Evolutionary conservation across 2,113 vertebrate genomes (phyloP), one percentile per base, ranked within the genome.

Genomic region (Engystomops pustulosus): DNA sequence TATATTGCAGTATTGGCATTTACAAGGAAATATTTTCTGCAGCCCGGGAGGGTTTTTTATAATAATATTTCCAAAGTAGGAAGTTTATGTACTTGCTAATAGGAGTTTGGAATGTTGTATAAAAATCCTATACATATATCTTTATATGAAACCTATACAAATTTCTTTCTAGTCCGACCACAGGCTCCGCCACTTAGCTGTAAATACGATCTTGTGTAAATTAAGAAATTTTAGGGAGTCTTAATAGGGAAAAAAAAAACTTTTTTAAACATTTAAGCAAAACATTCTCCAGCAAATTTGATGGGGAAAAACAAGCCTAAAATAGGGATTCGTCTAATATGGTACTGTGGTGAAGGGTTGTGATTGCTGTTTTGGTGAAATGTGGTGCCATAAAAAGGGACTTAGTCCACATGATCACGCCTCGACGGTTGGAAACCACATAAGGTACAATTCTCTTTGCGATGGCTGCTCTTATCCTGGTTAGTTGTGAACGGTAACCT

Each of bases 141-240:
- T 49, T 49, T 49, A 38, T 81, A 68, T 30, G 38, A 32, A 3
- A 38, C 41, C 27, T 44, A 30, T 72, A 60, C 27, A 32, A n/a
- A 23, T 30, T 72, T 36, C 18, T 53, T 69, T 77, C 1, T 55
- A 58, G 12, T 51, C 71, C 41, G 47, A 68, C 83, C 83, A 79
- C 75, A 79, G 83, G 83, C 83, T 85, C 65, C 11, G n/a, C 27
- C 25, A 14, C n/a, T 41, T 70, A 55, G 3, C 75, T 85, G 83
- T 85, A 85, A 55, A 85, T 85, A 85, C 23, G 7, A 70, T 70
- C 74, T 85, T 68, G 83, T 85, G 83, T 85, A 85, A 85, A 85
- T 70, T 78, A 70, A 79, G 41, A 65, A 79, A 69, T 23, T 41
- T 58, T 85, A 85, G 36, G 45, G 49, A 67, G 60, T 69, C 74